A percentile compares a stretch with the other conserved stretches of the same genome.
phyloP scores from a whole-genome alignment of 2,888 invertebrate genomes.

The Xestia xanthographa region DNA sequence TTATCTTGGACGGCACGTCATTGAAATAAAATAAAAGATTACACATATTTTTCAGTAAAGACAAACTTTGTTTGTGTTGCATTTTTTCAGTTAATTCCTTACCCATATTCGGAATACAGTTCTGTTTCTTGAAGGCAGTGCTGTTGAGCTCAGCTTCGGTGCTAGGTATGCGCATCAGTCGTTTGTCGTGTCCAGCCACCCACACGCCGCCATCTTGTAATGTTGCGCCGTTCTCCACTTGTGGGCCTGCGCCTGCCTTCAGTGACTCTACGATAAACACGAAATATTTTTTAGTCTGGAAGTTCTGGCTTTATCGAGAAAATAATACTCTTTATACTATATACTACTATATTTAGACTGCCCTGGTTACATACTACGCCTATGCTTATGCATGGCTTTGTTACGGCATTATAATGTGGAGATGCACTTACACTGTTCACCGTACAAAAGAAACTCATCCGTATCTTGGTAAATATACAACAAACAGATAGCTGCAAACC shows the following conservation, averaged over 20 bases:
- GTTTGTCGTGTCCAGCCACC: slow-evolving; percentile 81
- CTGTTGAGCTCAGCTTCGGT: slow-evolving; percentile 79
- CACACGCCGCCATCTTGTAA: slow-evolving; percentile 87
- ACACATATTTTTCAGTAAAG: neutral
- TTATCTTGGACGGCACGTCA: neutral
- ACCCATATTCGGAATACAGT: slow-evolving; percentile 85
- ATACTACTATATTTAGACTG: no score
- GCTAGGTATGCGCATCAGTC: slow-evolving; percentile 80
- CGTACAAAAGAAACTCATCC: no score
- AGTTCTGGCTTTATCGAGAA: no score
- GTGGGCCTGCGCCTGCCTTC: slow-evolving; percentile 84
- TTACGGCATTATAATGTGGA: no score
- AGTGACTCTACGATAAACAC: slow-evolving; percentile 76
- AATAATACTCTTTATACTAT: no score
- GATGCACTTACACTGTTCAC: no score
- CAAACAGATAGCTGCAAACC: no score
- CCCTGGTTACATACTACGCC: no score
- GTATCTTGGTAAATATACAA: no score
- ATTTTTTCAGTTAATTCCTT: slow-evolving; percentile 29
- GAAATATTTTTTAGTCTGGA: neutral
- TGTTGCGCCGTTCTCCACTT: slow-evolving; percentile 84
- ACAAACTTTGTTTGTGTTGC: neutral
- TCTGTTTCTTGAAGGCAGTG: slow-evolving; percentile 80
- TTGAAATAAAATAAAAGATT: neutral
- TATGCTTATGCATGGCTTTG: no score